phyloP scores from a whole-genome alignment of 2,113 vertebrate genomes.

The Diadophis punctatus region DNA sequence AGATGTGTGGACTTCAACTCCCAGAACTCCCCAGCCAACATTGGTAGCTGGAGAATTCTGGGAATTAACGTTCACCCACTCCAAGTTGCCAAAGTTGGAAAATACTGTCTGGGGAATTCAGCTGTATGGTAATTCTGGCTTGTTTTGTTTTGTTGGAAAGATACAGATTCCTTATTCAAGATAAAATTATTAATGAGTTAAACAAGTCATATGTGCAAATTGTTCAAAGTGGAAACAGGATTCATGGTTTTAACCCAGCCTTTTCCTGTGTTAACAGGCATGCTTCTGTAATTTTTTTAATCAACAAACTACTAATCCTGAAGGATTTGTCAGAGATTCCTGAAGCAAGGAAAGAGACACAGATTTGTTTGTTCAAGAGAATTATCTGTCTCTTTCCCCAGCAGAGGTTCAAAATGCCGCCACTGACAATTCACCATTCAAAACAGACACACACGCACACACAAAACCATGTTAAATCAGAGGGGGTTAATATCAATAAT shows the following conservation, averaged over 20 bases:
- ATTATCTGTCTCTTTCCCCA: not conserved
- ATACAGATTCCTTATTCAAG: not conserved
- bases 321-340: constrained; percentile 10
- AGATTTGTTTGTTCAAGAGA: not conserved
- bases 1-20: not conserved
- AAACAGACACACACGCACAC: not conserved
- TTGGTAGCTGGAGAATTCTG: not conserved
- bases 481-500: not conserved
- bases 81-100: not conserved
- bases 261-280: constrained; percentile 1
- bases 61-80: not conserved
- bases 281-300: not conserved
- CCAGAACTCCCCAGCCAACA: not conserved
- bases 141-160: not conserved
- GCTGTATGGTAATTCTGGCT: not conserved
- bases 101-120: not conserved
- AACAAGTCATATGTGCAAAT: not conserved
- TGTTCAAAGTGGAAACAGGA: not conserved
- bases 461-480: not conserved
- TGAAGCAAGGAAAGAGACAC: constrained; percentile 5
- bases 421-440: not conserved
- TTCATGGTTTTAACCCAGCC: not conserved
- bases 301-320: not conserved
- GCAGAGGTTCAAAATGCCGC: not conserved
- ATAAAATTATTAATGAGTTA: not conserved